Conservation (phyloP, 2,888 invertebrate species). For the Drosophila mettleri region DNA sequence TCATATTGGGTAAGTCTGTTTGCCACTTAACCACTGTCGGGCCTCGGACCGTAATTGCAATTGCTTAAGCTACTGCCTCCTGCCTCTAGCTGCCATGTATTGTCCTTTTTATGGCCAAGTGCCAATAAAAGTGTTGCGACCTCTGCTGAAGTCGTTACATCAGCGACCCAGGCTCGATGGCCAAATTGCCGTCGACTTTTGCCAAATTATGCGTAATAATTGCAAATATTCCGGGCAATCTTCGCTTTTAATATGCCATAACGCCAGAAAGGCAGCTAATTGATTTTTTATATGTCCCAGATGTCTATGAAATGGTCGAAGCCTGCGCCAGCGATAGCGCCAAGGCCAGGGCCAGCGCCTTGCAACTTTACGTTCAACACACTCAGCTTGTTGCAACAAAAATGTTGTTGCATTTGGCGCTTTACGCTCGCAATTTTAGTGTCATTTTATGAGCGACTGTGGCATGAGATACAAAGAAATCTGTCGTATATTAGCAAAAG, state of each 20-base stretch:
- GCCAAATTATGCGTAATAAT: constrained; percentile 73
- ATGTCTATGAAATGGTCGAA: not conserved
- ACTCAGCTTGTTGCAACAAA: constrained; percentile 13
- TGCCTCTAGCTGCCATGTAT: not conserved
- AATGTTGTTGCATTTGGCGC: constrained; percentile 5
- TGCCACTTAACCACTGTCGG: not conserved
- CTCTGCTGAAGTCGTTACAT: constrained; percentile 38
- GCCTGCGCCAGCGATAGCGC: fast-evolving
- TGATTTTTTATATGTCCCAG: constrained; percentile 59
- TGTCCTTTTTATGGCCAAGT: constrained; percentile 12
- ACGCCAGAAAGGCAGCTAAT: constrained; percentile 44
- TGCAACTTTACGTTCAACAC: constrained; percentile 22
- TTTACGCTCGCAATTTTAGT: not conserved
- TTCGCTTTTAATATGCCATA: constrained; percentile 36
- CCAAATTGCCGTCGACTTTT: constrained; percentile 33
- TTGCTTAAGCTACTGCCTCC: not conserved
- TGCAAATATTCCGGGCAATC: constrained; percentile 50
- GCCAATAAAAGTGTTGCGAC: constrained; percentile 15
- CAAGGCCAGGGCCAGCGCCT: not conserved
- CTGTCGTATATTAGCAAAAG: not conserved
- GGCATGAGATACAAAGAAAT: not conserved
- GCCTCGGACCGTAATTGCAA: constrained; percentile 5
- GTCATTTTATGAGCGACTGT: constrained; percentile 3
- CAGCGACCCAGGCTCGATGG: constrained; percentile 28
- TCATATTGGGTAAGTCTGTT: constrained; percentile 88